Evolutionary conservation across 1,140 invertebrate species (phyloP), one percentile per base, ranked within the genome.

Genomic region (Orius laevigatus): DNA sequence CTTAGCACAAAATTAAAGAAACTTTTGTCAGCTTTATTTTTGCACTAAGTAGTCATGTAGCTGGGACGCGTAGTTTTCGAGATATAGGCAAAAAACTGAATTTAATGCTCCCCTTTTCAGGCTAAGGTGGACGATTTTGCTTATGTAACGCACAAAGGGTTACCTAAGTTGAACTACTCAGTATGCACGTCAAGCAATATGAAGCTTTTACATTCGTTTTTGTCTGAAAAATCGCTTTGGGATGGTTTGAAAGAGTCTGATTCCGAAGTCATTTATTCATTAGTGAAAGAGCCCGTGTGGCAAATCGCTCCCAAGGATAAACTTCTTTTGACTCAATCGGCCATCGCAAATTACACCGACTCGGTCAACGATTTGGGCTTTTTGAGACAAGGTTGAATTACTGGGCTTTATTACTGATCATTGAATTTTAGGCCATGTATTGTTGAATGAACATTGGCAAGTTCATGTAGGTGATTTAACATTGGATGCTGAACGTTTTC

Each of bases 361-460:
- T 75, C 81, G 35, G 79, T 88, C 2, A 81, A 85, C 11, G 74
- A 71, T 14, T 60, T 83, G 12, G 77, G 78, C 1, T 83, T 81
- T 56, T 59, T 86, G 2, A 74, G 78, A 49, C 75, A 84, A 61
- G 81, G 83, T 60, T n/a, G 36, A 31, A 52, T 38, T 38, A 25
- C 25, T 25, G 25, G 25, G n/a, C n/a, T 25, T 25, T 25, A 25
- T 25, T 25, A 25, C 3, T n/a, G n/a, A n/a, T n/a, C n/a, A n/a
- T n/a, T n/a, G 8, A 25, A 25, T 25, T 25, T 25, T 25, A 60
- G 65, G 65, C 0, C 84, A 86, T 58, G 82, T 90, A 0, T 59
- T 88, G 1, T 68, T 90, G 1, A 85, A 84, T 58, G 84, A 86
- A 60, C 78, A 80, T 55, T 90, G 85, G 85, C 84, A 90, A 58